Conservation (phyloP, 2,113 vertebrate genomes). For the Malurus melanocephalus region DNA sequence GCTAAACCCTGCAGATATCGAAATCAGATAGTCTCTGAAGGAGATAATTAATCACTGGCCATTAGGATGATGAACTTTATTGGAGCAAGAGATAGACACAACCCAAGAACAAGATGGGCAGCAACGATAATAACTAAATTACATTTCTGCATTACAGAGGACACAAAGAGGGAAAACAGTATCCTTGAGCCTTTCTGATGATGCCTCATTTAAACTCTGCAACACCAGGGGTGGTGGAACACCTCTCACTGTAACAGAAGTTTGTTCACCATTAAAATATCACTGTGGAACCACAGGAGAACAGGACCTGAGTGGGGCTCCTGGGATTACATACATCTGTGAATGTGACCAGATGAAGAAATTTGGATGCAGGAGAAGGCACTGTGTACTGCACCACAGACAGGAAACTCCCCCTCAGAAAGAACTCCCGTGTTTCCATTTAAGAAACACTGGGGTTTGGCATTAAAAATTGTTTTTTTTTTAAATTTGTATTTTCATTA, state of each 20-base stretch:
- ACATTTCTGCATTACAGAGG: neutral
- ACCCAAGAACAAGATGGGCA: neutral
- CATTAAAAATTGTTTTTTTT: neutral
- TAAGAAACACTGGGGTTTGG: neutral
- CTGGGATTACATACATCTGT: neutral
- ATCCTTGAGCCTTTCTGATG: neutral
- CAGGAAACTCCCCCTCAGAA: neutral
- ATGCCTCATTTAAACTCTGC: neutral
- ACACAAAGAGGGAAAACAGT: neutral
- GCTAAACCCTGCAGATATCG: neutral
- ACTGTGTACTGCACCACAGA: neutral
- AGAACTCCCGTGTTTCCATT: neutral
- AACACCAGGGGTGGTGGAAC: neutral
- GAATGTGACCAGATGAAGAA: neutral
- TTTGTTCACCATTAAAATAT: neutral
- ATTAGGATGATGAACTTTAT: neutral
- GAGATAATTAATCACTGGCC: neutral
- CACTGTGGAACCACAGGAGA: neutral
- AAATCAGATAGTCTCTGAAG: conserved; percentile 9
- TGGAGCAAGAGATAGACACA: neutral
- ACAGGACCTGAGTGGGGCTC: neutral
- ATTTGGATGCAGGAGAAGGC: neutral
- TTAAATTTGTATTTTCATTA: neutral
- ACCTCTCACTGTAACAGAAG: neutral
- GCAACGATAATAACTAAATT: neutral